Evolutionary conservation across 2,113 vertebrate species (phyloP), one percentile per base, ranked within the genome.

Genomic region (Cyprinus carpio): DNA sequence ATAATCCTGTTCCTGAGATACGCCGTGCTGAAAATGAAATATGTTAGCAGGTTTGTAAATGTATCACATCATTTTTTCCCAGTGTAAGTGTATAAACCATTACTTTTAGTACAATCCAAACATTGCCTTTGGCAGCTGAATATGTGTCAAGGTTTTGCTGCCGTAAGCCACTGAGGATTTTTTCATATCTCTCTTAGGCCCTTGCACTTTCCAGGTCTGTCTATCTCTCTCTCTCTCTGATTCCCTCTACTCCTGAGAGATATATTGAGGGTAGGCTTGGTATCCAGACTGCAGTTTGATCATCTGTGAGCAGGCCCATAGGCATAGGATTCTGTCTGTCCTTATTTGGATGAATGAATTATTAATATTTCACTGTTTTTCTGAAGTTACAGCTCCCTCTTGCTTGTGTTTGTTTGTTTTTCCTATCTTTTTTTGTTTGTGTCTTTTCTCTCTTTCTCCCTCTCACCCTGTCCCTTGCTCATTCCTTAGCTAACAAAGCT

Each of bases 331-430:
- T 87, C 89, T 67, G 81, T 84, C 89, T 89, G 69, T 82, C 84
- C 89, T 92, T 92, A 90, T 92, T 92, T 91, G 86, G 87, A 89
- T 88, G 77, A 87, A 93, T 94, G 81, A 92, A 93, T 94, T 94
- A 91, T 93, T 94, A 90, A 95, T 92, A 89, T 64, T 46, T 85
- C 84, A 78, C 87, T 31, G 46, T 91, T 92, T 88, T 87, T 87
- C 85, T 84, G 83, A 80, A 87, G 83, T 90, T 78, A 87, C 78
- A 81, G 84, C 23, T 81, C 60, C n/a, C 23, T 80, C 12, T 69
- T 49, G 64, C 74, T 81, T 65, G 75, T 34, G 62, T n/a, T 60
- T 75, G 56, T 67, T 46, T 85, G 58, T 27, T 60, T 65, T 80
- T 87, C 82, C 75, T 79, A 81, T 87, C 46, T 79, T 46, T 80